These are phyloP conservation scores for Trissolcus brochymenae DNA, from an alignment of 2,888 invertebrate genomes.

Conservation along the genomic window DNA sequence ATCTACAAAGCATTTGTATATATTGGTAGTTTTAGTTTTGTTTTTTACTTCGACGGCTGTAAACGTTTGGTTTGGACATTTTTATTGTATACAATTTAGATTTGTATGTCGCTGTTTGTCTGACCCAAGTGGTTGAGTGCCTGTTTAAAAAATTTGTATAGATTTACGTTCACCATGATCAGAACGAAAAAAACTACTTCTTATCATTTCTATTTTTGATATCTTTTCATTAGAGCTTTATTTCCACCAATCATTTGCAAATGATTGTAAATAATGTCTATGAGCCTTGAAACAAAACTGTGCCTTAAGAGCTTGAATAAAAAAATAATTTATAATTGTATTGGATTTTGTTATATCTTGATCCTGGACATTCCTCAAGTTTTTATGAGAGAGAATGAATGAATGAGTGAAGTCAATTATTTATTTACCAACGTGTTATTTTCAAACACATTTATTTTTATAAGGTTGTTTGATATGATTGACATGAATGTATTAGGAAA, in stretches of 20 bases:
- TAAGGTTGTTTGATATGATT: neutral
- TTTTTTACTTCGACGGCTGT: slow-evolving; percentile 23
- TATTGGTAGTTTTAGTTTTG: neutral
- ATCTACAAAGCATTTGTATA: neutral
- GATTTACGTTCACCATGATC: neutral
- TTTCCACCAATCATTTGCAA: too few species aligned
- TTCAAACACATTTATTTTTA: neutral
- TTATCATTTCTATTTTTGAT: neutral
- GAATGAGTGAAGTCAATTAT: too few species aligned
- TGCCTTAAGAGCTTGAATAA: slow-evolving; percentile 42
- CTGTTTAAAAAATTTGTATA: too few species aligned
- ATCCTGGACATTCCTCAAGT: slow-evolving; percentile 23
- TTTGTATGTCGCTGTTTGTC: too few species aligned
- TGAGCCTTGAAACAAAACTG: slow-evolving; percentile 9
- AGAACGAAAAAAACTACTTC: neutral
- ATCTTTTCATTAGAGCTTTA: neutral
- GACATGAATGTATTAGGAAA: neutral
- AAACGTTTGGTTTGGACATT: neutral
- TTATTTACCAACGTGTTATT: too few species aligned
- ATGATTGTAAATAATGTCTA: too few species aligned
- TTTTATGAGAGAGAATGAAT: neutral
- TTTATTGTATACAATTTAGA: neutral
- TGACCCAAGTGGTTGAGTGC: too few species aligned
- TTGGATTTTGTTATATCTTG: slow-evolving; percentile 46
- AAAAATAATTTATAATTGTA: slow-evolving; percentile 24